Evolutionary conservation across 2,888 invertebrate species (phyloP).

Genomic region (Trissolcus japonicus): DNA sequence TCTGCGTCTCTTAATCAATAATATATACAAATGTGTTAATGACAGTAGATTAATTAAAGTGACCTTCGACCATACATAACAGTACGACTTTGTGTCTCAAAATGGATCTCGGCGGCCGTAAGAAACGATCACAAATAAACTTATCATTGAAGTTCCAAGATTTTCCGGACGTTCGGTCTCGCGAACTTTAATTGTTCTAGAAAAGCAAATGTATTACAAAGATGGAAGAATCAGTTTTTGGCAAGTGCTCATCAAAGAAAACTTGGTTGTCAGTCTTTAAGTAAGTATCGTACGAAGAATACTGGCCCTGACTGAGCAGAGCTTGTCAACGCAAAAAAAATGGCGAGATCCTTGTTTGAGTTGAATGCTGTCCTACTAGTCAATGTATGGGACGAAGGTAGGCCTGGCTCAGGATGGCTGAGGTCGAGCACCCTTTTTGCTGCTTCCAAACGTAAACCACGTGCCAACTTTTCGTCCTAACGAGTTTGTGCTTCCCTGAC

Average conservation of each 20-base stretch:
- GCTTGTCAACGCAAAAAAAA: slow-evolving; percentile 23
- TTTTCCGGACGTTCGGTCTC: background rate
- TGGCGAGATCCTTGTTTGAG: slow-evolving; percentile 42
- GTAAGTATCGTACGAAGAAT: slow-evolving; percentile 21
- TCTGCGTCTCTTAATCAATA: slow-evolving; percentile 15
- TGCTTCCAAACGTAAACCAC: slow-evolving; percentile 79
- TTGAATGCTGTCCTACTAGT: slow-evolving; percentile 61
- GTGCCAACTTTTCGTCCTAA: slow-evolving; percentile 79
- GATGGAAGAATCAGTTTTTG: slow-evolving; percentile 42
- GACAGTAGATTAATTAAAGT: slow-evolving; percentile 6
- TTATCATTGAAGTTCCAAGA: background rate
- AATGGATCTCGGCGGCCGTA: slow-evolving; percentile 27
- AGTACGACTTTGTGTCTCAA: slow-evolving; percentile 22
- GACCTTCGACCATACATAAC: slow-evolving; percentile 41
- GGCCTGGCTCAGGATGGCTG: slow-evolving; percentile 78
- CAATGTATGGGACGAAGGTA: slow-evolving; percentile 76
- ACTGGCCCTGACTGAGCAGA: slow-evolving; percentile 35
- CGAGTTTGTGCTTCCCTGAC: slow-evolving; percentile 75
- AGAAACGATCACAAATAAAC: slow-evolving; percentile 5
- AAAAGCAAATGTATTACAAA: slow-evolving; percentile 8
- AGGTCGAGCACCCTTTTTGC: slow-evolving; percentile 77
- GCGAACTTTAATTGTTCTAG: too few relatives aligned
- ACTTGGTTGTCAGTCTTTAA: slow-evolving; percentile 44
- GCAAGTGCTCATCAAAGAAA: slow-evolving; percentile 19
- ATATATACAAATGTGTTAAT: slow-evolving; percentile 32